These are phyloP conservation scores for Zelostemma sp. DNA, from an alignment of 1,140 invertebrate species.

Conservation along the genomic window DNA sequence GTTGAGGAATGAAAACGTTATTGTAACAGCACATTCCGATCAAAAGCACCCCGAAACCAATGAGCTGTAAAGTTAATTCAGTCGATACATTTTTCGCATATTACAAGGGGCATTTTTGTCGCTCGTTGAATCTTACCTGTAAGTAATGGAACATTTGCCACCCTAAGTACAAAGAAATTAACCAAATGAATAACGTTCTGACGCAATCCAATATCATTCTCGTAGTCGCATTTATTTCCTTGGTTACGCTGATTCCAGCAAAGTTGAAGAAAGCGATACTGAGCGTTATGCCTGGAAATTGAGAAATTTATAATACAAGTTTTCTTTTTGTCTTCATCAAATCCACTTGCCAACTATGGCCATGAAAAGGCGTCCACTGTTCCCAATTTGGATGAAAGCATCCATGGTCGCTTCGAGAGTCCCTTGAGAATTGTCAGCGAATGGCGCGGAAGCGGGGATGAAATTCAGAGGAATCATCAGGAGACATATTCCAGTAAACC, in stretches of 20 bases:
- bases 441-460: constrained; percentile 80
- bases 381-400: constrained; percentile 84
- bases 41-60: constrained; percentile 81
- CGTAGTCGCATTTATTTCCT: constrained; percentile 92
- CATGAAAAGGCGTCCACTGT: constrained; percentile 75
- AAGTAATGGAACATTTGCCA: constrained; percentile 87
- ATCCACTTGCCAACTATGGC: constrained; percentile 76
- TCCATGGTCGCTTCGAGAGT: constrained; percentile 89
- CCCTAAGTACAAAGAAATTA: constrained; percentile 78
- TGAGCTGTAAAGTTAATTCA: constrained; percentile 65
- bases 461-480: constrained; percentile 89
- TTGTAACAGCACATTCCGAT: constrained; percentile 86
- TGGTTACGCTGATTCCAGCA: constrained; percentile 95
- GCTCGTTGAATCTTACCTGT: too few species aligned
- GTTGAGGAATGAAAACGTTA: constrained; percentile 73
- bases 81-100: constrained; percentile 11
- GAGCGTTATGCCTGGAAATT: constrained; percentile 81
- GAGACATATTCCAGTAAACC: constrained; percentile 81
- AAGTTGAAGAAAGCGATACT: constrained; percentile 98
- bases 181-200: constrained; percentile 91
- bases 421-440: constrained; percentile 82
- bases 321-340: not conserved
- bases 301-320: constrained; percentile 8
- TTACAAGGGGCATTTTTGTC: too few species aligned
- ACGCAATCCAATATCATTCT: constrained; percentile 66